These are phyloP conservation scores for Betta splendens DNA, from an alignment of 2,797 vertebrate species.

Conservation along the genomic window DNA sequence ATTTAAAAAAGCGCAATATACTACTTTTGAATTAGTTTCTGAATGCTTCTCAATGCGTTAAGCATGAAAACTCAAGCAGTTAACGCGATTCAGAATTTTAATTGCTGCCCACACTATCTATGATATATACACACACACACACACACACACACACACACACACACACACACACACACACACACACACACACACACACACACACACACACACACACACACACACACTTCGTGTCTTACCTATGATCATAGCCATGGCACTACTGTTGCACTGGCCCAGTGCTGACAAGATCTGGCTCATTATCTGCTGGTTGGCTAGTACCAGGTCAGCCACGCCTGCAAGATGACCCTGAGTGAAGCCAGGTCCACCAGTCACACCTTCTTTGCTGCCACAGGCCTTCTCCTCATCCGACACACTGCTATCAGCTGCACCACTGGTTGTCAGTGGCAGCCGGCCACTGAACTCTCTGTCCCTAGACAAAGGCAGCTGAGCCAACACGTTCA, in stretches of 20 bases:
- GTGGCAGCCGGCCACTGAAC: constrained; percentile 89
- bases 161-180: too few relatives aligned
- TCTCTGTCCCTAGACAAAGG: constrained; percentile 94
- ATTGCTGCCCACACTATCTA: too few relatives aligned
- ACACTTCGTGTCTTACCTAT: constrained; percentile 91
- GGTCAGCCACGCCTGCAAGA: constrained; percentile 91
- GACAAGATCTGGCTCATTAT: constrained; percentile 99
- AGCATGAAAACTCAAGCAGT: too few relatives aligned
- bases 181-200: too few relatives aligned
- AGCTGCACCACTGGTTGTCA: constrained; percentile 82
- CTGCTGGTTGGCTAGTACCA: constrained; percentile 97
- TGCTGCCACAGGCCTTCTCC: constrained; percentile 97
- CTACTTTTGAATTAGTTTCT: too few relatives aligned
- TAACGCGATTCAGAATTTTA: too few relatives aligned
- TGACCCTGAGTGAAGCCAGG: constrained; percentile 84
- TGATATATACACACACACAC: too few relatives aligned
- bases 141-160: too few relatives aligned
- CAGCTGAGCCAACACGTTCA: constrained; percentile 95
- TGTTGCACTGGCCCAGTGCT: constrained; percentile 97
- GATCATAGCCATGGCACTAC: constrained; percentile 99
- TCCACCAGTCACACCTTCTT: constrained; percentile 87
- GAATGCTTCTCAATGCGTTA: too few relatives aligned
- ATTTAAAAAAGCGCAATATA: too few relatives aligned
- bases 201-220: too few relatives aligned
- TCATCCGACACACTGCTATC: constrained; percentile 96